Conservation (phyloP, 1,140 invertebrate genomes). For the Antheraea mylitta region DNA sequence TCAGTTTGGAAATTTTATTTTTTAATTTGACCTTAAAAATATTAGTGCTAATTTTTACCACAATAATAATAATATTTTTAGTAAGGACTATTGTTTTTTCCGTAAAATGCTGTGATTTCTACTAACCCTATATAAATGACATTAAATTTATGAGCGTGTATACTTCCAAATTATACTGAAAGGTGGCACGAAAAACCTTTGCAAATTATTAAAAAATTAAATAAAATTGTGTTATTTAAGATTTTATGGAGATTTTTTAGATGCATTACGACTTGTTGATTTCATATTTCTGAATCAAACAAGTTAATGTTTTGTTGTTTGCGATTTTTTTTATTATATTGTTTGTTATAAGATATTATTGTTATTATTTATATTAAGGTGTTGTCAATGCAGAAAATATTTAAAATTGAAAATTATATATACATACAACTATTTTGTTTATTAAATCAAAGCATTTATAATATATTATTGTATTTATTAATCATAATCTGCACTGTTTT, state of each 20-base stretch:
- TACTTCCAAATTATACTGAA: neutral
- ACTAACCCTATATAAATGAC: constrained; percentile 28
- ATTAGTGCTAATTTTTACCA: constrained; percentile 18
- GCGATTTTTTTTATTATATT: neutral
- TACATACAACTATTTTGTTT: neutral
- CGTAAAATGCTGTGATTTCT: constrained; percentile 59
- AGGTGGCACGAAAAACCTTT: neutral
- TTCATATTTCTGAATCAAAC: no score
- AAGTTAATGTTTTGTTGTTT: no score
- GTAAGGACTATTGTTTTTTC: constrained; percentile 29
- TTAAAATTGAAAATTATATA: neutral
- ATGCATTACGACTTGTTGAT: no score
- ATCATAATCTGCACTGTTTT: constrained; percentile 35
- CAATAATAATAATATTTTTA: constrained; percentile 27
- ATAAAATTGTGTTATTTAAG: no score
- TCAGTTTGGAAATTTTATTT: constrained; percentile 22
- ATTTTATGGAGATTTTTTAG: no score
- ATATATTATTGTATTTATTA: neutral
- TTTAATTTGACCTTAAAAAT: neutral
- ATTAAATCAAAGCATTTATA: constrained; percentile 33
- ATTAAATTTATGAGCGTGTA: neutral
- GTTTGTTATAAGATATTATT: neutral
- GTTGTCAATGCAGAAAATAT: constrained; percentile 10
- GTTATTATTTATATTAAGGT: constrained; percentile 5
- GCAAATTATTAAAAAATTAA: no score